Percentiles rank a stretch among this genome's conserved stretches.
Evolutionary conservation across 1,140 invertebrate genomes (phyloP).

Genomic region (Bilobella aurantiaca): DNA sequence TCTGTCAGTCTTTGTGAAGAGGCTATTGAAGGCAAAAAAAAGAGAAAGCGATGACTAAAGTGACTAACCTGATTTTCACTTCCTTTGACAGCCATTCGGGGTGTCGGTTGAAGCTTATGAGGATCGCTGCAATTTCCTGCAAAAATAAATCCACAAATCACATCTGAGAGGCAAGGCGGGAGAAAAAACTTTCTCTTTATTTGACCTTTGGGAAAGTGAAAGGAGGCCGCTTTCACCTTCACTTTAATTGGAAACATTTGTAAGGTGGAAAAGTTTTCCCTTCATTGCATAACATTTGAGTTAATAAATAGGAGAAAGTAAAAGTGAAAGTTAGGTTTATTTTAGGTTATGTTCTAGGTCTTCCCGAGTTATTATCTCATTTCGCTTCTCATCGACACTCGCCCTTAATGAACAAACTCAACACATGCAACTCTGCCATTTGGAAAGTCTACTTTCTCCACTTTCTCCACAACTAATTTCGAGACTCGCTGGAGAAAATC

Average conservation of each 20-base stretch:
- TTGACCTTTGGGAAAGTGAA: background rate
- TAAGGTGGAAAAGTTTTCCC: too few species aligned
- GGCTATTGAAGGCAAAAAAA: background rate
- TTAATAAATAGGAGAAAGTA: too few species aligned
- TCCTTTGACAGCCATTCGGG: constrained; percentile 93
- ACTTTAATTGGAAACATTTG: too few species aligned
- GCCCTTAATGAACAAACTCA: background rate
- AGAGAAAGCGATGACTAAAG: background rate
- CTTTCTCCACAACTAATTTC: background rate
- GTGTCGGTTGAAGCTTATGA: constrained; percentile 93
- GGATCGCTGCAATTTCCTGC: constrained; percentile 92
- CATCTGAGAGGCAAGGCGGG: background rate
- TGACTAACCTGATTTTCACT: constrained; percentile 79
- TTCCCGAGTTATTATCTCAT: background rate
- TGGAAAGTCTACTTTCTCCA: background rate
- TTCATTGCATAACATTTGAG: background rate
- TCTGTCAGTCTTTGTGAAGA: too few species aligned
- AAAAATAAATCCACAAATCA: constrained; percentile 25
- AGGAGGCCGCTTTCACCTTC: too few species aligned
- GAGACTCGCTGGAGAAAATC: background rate
- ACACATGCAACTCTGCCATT: background rate
- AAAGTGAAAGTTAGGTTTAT: too few species aligned
- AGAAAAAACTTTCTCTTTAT: background rate
- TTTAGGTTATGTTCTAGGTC: too few species aligned
- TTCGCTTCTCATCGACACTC: constrained; percentile 2